Base-by-base conservation (phyloP, 2,113 vertebrate species). In the Channa maculata region DNA sequence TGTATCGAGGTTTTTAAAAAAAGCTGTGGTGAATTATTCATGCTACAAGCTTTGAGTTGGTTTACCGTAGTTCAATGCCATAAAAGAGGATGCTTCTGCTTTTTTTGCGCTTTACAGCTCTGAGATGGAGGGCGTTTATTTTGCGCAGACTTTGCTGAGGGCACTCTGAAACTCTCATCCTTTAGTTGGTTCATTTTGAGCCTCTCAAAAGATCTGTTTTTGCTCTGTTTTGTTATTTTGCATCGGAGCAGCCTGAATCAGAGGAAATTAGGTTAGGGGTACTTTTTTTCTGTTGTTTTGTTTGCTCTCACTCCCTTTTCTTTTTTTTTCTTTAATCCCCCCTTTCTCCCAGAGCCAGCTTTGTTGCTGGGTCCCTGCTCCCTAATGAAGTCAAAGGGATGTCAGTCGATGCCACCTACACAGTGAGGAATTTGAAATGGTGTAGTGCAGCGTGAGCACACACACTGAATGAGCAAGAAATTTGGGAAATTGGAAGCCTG, bases 341-440 rank as follows among this genome's bases (percentile, higher is more conserved):
- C 66, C 82, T 71, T 85, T 77, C 84, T 90, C 80, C 83, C 86
- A 75, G 73, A 84, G 82, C 79, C 81, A 85, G 87, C 79, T 89
- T 91, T 93, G 87, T 92, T 90, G 87, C 88, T 72, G 74, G 80
- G 87, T 91, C 90, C 82, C 89, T 88, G 84, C 90, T 90, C 85
- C 87, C 82, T 91, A 92, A 94, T 89, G 84, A 94, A 93, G 92
- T 92, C 86, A 91, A 92, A 89, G 86, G 83, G 89, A 89, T 90
- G 89, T 86, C 88, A 83, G 87, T 90, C 80, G 89, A 85, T 91
- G 90, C 88, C 91, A 93, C 88, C 88, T 92, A 92, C 90, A 92
- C 87, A 88, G 89, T 88, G 75, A 90, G 86, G 90, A 91, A 92
- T 94, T 91, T 92, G 76, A 87, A 84, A 88, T 91, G 84, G 81